Evolutionary conservation across 2,113 vertebrate species (phyloP).

Genomic region (Rhinolophus sinicus): DNA sequence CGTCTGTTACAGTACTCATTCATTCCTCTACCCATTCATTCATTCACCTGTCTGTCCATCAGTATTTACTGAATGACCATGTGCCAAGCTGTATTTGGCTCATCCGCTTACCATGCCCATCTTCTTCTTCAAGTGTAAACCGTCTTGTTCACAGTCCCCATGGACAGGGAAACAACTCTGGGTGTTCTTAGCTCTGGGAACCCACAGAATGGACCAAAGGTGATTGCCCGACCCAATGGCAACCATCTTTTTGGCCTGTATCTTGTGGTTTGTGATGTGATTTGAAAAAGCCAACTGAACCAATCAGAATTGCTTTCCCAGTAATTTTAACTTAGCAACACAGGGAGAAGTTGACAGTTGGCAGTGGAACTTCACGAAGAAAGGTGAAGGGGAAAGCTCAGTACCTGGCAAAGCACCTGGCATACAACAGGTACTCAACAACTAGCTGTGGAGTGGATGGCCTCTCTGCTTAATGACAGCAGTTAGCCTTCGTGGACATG

Average conservation of each 20-base stretch:
- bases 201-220: neutral
- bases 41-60: neutral
- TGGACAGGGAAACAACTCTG: neutral
- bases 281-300: neutral
- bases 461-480: neutral
- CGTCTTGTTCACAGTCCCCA: neutral
- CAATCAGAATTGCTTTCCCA: neutral
- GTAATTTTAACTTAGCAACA: neutral
- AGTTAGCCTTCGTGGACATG: neutral
- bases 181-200: neutral
- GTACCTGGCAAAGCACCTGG: neutral
- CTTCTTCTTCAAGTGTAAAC: neutral
- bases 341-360: neutral
- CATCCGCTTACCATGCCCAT: neutral
- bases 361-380: neutral
- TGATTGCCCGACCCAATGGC: neutral
- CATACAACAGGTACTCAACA: neutral
- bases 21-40: neutral
- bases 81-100: neutral
- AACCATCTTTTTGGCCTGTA: neutral
- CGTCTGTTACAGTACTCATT: neutral
- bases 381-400: neutral
- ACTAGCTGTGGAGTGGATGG: neutral
- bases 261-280: neutral
- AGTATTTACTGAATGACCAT: neutral